These are phyloP conservation scores for Euzetes globulus DNA, from an alignment of 2,888 invertebrate genomes.

Conservation along the genomic window DNA sequence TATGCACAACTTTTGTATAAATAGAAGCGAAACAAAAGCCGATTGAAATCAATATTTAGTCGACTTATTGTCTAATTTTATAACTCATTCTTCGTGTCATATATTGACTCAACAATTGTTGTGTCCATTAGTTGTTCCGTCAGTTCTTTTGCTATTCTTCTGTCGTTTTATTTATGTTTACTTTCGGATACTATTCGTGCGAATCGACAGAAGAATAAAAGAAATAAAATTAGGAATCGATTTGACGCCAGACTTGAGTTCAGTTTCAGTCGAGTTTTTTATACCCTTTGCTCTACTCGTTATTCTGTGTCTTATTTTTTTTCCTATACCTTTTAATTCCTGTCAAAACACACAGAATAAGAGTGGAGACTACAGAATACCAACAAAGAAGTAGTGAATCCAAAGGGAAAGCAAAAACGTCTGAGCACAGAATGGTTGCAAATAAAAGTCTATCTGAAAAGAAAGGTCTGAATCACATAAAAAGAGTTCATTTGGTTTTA, in stretches of 20 bases:
- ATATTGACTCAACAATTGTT: no score
- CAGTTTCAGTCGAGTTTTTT: not conserved
- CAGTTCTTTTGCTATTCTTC: not conserved
- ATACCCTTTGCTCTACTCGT: not conserved
- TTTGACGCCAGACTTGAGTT: conserved; percentile 10
- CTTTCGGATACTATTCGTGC: not conserved
- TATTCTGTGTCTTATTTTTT: conserved; percentile 11
- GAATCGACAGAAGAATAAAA: not conserved
- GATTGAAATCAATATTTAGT: no score
- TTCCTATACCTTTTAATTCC: conserved; percentile 17
- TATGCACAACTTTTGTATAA: no score
- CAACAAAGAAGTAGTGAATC: not conserved
- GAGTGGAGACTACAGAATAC: not conserved
- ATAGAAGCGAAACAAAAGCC: no score
- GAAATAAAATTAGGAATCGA: conserved; percentile 5
- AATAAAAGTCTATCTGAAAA: not conserved
- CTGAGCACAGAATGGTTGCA: not conserved
- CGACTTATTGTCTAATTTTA: no score
- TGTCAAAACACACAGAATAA: not conserved
- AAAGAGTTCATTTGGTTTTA: conserved; percentile 1
- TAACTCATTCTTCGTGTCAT: no score
- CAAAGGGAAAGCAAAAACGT: not conserved
- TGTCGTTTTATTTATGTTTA: not conserved
- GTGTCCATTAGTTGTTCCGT: no score
- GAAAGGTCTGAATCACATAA: not conserved